These are phyloP conservation scores for Cistogaster globosa DNA, from an alignment of 2,888 invertebrate species.

Conservation along the genomic window DNA sequence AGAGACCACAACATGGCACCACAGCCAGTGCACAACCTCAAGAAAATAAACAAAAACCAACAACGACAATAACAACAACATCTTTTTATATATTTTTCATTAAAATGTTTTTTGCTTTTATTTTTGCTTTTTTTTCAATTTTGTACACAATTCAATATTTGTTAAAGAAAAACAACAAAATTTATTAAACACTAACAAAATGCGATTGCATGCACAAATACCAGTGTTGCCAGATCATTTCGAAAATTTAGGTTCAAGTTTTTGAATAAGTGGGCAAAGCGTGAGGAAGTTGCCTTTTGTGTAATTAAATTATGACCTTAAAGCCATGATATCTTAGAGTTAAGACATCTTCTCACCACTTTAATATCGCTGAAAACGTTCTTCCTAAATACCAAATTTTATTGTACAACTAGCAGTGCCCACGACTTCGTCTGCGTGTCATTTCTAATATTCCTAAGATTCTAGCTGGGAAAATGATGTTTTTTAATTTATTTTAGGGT, in stretches of 20 bases:
- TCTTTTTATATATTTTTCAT: constrained; percentile 36
- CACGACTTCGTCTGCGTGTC: no score
- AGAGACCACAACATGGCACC: constrained; percentile 6
- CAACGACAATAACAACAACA: background rate
- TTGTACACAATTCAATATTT: constrained; percentile 45
- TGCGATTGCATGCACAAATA: constrained; percentile 6
- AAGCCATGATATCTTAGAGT: no score
- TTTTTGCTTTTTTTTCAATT: background rate
- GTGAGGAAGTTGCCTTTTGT: no score
- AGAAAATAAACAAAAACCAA: constrained; percentile 23
- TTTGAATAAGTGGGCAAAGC: no score
- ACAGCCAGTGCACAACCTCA: constrained; percentile 15
- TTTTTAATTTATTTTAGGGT: no score
- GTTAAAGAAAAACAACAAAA: constrained; percentile 9
- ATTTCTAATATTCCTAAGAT: no score
- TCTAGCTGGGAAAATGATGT: no score
- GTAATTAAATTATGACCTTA: no score
- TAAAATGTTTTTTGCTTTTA: background rate
- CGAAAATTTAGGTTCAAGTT: background rate
- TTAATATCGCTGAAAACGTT: no score
- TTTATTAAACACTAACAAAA: background rate
- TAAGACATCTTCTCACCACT: no score
- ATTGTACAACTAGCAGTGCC: no score
- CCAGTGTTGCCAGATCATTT: background rate
- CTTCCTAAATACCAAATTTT: no score